Percentiles rank a stretch among this genome's conserved stretches.
Conservation (phyloP, 2,888 invertebrate species). For the Brachypalpus laphriformis region DNA sequence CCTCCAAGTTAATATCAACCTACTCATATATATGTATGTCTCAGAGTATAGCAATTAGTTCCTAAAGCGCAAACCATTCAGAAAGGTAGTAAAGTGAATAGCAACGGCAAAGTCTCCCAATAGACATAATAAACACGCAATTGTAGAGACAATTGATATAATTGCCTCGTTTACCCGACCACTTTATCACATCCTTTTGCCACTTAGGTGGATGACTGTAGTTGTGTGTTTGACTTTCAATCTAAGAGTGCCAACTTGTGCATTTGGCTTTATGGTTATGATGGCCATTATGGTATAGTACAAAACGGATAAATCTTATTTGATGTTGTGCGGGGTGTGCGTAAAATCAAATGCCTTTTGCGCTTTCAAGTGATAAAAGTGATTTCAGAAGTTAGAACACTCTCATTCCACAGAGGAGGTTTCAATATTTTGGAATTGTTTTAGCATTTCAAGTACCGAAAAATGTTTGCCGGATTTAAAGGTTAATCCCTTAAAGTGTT, state of each 20-base stretch:
- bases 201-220: constrained; percentile 19
- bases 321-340: background rate
- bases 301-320: constrained; percentile 8
- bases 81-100: background rate
- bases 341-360: constrained; percentile 1
- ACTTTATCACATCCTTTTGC: constrained; percentile 31
- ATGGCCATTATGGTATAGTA: constrained; percentile 14
- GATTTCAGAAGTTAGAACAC: too few relatives aligned
- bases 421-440: too few relatives aligned
- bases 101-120: background rate
- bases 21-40: too few relatives aligned
- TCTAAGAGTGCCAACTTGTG: constrained; percentile 19
- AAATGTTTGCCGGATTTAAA: too few relatives aligned
- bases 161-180: constrained; percentile 44
- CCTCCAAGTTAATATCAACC: background rate
- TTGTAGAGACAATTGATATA: constrained; percentile 37
- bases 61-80: background rate
- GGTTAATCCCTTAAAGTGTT: too few relatives aligned
- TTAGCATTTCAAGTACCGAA: too few relatives aligned
- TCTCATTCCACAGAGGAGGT: too few relatives aligned
- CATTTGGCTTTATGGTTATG: constrained; percentile 36
- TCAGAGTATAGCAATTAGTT: constrained; percentile 18
- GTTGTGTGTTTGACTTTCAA: background rate
- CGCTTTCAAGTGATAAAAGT: background rate
- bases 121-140: constrained; percentile 38